Evolutionary conservation across 2,888 invertebrate genomes (phyloP).

Genomic region (Drosophila buzzatii): DNA sequence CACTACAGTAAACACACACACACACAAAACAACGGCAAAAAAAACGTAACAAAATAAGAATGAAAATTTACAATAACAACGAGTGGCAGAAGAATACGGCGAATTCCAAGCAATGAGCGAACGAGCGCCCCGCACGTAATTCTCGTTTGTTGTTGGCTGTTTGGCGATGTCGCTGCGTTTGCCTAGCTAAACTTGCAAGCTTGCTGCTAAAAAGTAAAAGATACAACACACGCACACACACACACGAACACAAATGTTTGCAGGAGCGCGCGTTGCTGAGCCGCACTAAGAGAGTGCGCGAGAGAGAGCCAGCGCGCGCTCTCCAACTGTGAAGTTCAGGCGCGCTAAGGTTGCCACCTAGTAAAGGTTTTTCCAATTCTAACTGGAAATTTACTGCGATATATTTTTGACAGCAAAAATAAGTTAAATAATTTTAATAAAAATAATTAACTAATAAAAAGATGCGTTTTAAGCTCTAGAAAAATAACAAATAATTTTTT

Average conservation of each 20-base stretch:
- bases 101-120: conserved; percentile 38
- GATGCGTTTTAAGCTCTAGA: not conserved
- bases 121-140: conserved; percentile 63
- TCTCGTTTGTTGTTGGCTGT: conserved; percentile 65
- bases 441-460: not conserved
- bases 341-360: conserved; percentile 49
- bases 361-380: not conserved
- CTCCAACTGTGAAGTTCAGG: conserved; percentile 50
- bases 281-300: conserved; percentile 26
- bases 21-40: conserved; percentile 3
- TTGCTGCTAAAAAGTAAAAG: conserved; percentile 76
- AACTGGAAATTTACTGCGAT: conserved; percentile 14
- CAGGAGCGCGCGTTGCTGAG: conserved; percentile 57
- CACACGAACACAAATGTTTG: conserved; percentile 58
- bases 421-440: not conserved
- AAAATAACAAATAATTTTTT: not conserved
- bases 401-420: not conserved
- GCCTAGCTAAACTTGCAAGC: conserved; percentile 65
- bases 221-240: conserved; percentile 64
- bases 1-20: not conserved
- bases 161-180: conserved; percentile 69
- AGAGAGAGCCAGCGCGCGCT: conserved; percentile 28
- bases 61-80: conserved; percentile 14
- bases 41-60: not conserved
- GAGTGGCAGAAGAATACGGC: conserved; percentile 19